Evolutionary conservation across 2,113 vertebrate species (phyloP).

Genomic region (Accipiter virgatus): DNA sequence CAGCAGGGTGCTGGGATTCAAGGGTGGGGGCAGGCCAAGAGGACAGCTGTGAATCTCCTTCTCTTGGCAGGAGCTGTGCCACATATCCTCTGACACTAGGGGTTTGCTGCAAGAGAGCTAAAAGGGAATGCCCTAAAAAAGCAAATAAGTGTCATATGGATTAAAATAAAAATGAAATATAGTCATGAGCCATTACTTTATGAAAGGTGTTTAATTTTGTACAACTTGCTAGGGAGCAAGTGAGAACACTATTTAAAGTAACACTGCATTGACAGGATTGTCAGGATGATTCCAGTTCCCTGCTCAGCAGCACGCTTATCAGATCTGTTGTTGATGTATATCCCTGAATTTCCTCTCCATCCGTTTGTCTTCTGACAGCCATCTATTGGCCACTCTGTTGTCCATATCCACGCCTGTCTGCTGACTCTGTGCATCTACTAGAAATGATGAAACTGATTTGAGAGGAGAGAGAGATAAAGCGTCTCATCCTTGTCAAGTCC

Average conservation of each 20-base stretch:
- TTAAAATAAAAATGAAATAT: not conserved
- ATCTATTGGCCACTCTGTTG: not conserved
- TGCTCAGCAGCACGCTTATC: not conserved
- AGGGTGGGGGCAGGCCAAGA: not conserved
- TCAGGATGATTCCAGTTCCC: not conserved
- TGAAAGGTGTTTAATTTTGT: not conserved
- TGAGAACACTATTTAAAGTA: not conserved
- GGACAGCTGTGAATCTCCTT: not conserved
- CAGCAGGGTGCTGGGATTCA: not conserved
- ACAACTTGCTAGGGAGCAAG: not conserved
- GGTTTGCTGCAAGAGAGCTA: not conserved
- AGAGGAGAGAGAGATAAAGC: not conserved
- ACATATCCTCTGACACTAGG: not conserved
- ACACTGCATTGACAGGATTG: not conserved
- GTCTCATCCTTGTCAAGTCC: not conserved
- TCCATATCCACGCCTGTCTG: not conserved
- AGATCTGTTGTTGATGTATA: not conserved
- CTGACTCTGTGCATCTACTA: not conserved
- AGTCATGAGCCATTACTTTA: not conserved
- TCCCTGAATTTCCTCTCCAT: not conserved
- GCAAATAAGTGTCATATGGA: not conserved
- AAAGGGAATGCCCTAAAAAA: not conserved
- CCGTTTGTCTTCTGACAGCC: not conserved
- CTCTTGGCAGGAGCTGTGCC: not conserved
- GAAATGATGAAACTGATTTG: not conserved